Base-by-base conservation (phyloP, 1,140 invertebrate genomes). In the Drosophila burlai region DNA sequence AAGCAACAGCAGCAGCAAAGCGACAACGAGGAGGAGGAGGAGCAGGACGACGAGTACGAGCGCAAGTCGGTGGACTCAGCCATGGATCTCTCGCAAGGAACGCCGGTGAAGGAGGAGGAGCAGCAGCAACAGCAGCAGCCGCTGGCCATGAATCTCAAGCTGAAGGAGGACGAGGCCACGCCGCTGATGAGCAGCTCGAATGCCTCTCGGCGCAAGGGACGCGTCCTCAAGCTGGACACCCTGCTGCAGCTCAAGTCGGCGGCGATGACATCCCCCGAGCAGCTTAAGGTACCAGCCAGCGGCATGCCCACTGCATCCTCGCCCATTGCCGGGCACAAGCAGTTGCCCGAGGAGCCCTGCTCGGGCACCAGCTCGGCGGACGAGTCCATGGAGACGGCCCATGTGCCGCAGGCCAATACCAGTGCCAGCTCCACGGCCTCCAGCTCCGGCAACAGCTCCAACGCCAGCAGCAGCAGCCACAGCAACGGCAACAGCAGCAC, bases 381-480 rank as follows among this genome's bases (percentile, higher is more conserved):
- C 46, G 90, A 92, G 40, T 91, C 86, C 15, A 92, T 92, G 90
- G 90, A 92, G 46, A 64, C 78, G 9, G 72, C 68, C 38, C 72
- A 63, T 52, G 80, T 82, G 62, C 81, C 81, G 15, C 84, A 81
- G 52, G 85, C 67, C 11, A 92, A 92, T 38, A 91, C 72, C 24
- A 87, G 77, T 36, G 77, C 91, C 57, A 92, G 82, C 42, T 92
- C 91, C 1, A 92, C 91, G 4, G 87, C 91, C 24, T 91, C 87
- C 65, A 91, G 87, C 40, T 92, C 91, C 5, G 91, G 91, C 24
- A 92, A 92, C 29, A 92, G 91, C 58, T 92, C 91, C 26, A 92
- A 92, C 68, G 95, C 94, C 11, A 94, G 94, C 76, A 94, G 91
- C 36, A 93, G 93, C 72, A 92, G 72, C 26, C 93, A 92, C 60